A percentile compares a stretch with the other conserved stretches of the same genome.
phyloP scores from a whole-genome alignment of 30 jellyfish, hydroid and myxozoan species.

The Chironex yamaguchii region DNA sequence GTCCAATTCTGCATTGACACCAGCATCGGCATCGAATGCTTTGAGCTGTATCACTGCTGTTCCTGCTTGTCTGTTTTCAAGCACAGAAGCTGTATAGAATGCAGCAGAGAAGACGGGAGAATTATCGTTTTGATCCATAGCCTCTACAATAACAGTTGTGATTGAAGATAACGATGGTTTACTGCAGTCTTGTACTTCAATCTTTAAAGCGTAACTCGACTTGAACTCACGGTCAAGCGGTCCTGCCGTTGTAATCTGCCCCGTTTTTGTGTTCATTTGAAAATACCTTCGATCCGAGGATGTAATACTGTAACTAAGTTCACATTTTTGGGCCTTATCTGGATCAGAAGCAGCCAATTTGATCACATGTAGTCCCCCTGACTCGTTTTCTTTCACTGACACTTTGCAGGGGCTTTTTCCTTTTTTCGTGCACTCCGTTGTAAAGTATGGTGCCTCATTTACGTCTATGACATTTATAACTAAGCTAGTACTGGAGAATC shows the following conservation, averaged over 20 bases:
- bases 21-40: constrained; percentile 81
- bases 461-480: constrained; percentile 63
- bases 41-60: constrained; percentile 21
- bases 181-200: constrained; percentile 81
- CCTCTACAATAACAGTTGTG: constrained; percentile 57
- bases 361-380: constrained; percentile 46
- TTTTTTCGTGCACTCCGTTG: constrained; percentile 16
- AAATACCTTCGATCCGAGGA: constrained; percentile 85
- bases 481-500: constrained; percentile 48
- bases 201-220: constrained; percentile 44
- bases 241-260: constrained; percentile 64
- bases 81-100: constrained; percentile 30
- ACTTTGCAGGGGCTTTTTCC: constrained; percentile 48
- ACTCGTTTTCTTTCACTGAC: constrained; percentile 68
- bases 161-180: constrained; percentile 21
- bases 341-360: constrained; percentile 80
- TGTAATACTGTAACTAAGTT: constrained; percentile 56
- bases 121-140: constrained; percentile 83
- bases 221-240: constrained; percentile 87
- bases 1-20: constrained; percentile 42
- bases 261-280: constrained; percentile 50
- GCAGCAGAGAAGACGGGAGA: constrained; percentile 73
- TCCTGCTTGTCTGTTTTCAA: constrained; percentile 64
- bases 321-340: constrained; percentile 35
- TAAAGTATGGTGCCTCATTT: constrained; percentile 86